These are phyloP conservation scores for Sciurus vulgaris DNA, from an alignment of 2,797 vertebrate species.

Conservation along the genomic window DNA sequence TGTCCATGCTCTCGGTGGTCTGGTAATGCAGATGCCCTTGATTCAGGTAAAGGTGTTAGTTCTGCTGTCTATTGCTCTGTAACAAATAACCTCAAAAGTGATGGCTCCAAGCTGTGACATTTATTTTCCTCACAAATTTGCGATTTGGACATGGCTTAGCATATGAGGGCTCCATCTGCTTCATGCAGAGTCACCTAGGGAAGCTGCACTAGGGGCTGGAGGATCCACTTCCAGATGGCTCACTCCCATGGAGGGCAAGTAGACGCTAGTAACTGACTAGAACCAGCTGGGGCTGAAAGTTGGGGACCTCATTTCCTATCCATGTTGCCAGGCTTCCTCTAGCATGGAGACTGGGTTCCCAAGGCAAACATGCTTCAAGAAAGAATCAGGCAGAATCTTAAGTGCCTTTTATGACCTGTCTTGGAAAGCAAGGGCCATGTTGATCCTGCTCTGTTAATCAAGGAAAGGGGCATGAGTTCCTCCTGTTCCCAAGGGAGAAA, in stretches of 20 bases:
- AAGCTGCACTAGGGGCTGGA: not conserved
- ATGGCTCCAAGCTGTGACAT: not conserved
- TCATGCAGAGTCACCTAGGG: not conserved
- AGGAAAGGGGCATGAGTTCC: not conserved
- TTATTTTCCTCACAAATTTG: slow-evolving; percentile 31
- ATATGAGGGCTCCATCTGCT: not conserved
- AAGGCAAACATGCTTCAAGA: not conserved
- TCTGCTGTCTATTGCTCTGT: not conserved
- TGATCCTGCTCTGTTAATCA: not conserved
- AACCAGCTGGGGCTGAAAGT: not conserved
- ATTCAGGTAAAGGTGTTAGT: not conserved
- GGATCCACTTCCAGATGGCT: not conserved
- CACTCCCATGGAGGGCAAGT: not conserved
- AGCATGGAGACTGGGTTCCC: not conserved
- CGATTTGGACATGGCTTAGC: not conserved
- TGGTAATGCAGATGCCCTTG: not conserved
- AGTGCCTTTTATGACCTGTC: not conserved
- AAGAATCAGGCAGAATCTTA: not conserved
- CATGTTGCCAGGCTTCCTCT: not conserved
- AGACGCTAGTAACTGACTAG: not conserved
- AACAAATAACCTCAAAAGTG: not conserved
- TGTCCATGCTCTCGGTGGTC: not conserved
- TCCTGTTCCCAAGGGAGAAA: not conserved
- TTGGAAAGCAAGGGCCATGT: not conserved
- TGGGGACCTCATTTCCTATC: not conserved